Conservation (phyloP, 2,113 vertebrate species). For the Daphoenositta chrysoptera region DNA sequence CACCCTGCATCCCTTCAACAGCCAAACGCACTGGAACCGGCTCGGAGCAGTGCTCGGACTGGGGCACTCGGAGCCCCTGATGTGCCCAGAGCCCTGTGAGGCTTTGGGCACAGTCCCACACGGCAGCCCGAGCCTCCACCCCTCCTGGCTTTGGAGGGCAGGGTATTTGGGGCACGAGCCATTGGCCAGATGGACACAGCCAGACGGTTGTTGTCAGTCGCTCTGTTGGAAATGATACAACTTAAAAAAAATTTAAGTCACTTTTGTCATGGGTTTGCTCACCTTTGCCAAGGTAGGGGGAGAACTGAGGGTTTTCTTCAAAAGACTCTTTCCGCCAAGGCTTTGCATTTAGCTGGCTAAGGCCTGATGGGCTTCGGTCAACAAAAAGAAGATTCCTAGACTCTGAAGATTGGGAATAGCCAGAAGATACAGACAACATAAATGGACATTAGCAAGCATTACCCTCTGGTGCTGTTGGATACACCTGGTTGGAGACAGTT, state of each 20-base stretch:
- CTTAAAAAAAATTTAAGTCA: neutral
- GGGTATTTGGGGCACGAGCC: rapidly evolving
- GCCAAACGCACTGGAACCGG: rapidly evolving
- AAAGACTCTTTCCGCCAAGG: neutral
- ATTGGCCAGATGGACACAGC: neutral
- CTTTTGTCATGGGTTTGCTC: neutral
- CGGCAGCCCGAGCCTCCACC: rapidly evolving
- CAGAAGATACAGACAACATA: neutral
- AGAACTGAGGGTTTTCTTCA: neutral
- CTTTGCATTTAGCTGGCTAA: neutral
- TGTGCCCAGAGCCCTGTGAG: neutral
- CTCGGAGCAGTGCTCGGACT: neutral
- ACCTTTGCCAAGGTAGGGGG: neutral
- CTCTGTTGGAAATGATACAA: neutral
- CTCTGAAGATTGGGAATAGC: neutral
- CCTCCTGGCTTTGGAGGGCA: no score
- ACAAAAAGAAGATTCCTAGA: neutral
- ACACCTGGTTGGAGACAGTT: neutral
- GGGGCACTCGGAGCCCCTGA: neutral
- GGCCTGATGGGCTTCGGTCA: neutral
- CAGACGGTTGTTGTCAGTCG: neutral
- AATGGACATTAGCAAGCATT: neutral
- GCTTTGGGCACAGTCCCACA: neutral
- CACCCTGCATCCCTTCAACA: rapidly evolving
- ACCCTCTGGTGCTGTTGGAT: rapidly evolving